Evolutionary conservation across 2,888 invertebrate genomes (phyloP).

Genomic region (Ischnus inquisitorius): DNA sequence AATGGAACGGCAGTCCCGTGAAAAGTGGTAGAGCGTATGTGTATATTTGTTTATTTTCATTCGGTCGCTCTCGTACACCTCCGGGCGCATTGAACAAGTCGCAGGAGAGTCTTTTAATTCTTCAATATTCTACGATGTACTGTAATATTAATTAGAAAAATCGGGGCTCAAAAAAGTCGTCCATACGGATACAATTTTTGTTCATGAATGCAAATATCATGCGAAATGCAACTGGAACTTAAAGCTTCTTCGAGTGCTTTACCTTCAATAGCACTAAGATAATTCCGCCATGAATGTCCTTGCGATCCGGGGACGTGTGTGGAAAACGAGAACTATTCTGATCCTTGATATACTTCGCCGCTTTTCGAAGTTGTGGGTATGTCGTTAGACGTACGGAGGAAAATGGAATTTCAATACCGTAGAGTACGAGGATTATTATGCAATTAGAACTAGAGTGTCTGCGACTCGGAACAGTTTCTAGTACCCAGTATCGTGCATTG

Average conservation of each 20-base stretch:
- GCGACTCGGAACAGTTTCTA: not conserved
- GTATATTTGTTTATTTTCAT: constrained; percentile 28
- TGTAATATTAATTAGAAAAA: not conserved
- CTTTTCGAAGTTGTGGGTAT: not conserved
- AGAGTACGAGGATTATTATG: constrained; percentile 2
- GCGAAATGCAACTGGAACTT: too few relatives aligned
- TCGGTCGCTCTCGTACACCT: constrained; percentile 5
- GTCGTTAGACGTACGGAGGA: constrained; percentile 11
- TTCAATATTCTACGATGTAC: not conserved
- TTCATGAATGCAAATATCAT: too few relatives aligned
- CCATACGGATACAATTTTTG: too few relatives aligned
- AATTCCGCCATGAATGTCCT: not conserved
- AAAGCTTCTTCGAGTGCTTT: not conserved
- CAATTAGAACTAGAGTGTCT: not conserved
- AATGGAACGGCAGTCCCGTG: constrained; percentile 50
- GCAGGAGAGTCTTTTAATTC: not conserved
- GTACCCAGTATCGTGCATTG: not conserved
- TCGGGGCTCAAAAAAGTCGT: too few relatives aligned
- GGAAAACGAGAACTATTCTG: not conserved
- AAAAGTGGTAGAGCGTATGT: constrained; percentile 27
- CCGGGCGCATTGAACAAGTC: not conserved
- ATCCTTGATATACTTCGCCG: not conserved
- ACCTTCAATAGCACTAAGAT: not conserved
- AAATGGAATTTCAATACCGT: not conserved
- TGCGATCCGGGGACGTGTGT: not conserved